These are phyloP conservation scores for Cataglyphis cursor DNA, from an alignment of 2,888 invertebrate species.

Conservation along the genomic window DNA sequence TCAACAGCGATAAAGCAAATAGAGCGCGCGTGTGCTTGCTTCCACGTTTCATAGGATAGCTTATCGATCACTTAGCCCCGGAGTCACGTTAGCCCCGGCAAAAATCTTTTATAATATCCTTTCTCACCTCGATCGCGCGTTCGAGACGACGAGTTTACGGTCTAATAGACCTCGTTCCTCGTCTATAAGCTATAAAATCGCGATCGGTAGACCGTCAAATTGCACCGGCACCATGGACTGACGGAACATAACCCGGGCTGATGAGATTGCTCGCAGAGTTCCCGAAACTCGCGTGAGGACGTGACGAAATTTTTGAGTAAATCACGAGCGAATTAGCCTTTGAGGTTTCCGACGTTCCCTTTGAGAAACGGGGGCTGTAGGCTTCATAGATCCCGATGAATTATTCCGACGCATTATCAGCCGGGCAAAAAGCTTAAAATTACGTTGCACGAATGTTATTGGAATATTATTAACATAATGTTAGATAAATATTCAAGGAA, in stretches of 20 bases:
- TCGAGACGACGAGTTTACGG: conserved; percentile 24
- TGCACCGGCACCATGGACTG: conserved; percentile 20
- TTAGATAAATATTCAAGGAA: not conserved
- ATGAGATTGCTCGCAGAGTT: conserved; percentile 31
- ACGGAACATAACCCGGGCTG: conserved; percentile 26
- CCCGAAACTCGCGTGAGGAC: conserved; percentile 26
- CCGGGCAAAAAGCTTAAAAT: not conserved
- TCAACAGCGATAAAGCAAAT: conserved; percentile 2
- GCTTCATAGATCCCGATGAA: conserved; percentile 3
- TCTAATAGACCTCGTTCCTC: conserved; percentile 28
- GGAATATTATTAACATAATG: conserved; percentile 36
- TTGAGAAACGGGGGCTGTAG: not conserved
- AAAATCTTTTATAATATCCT: conserved; percentile 24
- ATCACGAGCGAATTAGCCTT: conserved; percentile 1
- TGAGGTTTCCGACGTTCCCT: not conserved
- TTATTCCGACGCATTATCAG: conserved; percentile 25
- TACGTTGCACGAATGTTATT: conserved; percentile 6
- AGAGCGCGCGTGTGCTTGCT: conserved; percentile 8
- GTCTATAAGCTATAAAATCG: conserved; percentile 35
- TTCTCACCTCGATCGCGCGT: conserved; percentile 2
- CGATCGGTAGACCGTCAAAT: conserved; percentile 57
- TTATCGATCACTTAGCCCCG: conserved; percentile 50
- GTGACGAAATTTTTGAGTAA: conserved; percentile 36
- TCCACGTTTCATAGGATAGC: conserved; percentile 31
- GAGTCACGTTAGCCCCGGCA: not conserved